A percentile compares a stretch with the other conserved stretches of the same genome.
Evolutionary conservation across 2,797 vertebrate species (phyloP).

Genomic region (Esox lucius): DNA sequence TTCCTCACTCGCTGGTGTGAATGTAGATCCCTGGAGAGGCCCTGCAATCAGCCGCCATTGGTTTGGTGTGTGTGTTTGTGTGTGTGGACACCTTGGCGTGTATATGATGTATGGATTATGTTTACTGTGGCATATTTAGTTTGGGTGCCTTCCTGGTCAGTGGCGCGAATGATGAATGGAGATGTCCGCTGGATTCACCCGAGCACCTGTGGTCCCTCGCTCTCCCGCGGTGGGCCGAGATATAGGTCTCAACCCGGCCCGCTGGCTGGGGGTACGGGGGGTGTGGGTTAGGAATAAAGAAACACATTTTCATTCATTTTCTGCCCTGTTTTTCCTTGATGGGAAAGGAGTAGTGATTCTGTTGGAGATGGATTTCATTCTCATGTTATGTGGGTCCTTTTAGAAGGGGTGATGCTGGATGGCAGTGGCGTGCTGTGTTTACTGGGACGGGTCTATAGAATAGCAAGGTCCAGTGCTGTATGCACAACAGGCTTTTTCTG

Average conservation of each 20-base stretch:
- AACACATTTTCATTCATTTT: background rate
- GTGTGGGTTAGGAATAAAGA: background rate
- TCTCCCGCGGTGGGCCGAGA: constrained; percentile 45
- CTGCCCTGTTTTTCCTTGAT: background rate
- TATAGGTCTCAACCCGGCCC: constrained; percentile 22
- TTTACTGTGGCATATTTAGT: constrained; percentile 84
- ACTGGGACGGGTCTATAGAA: constrained; percentile 26
- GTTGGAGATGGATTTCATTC: background rate
- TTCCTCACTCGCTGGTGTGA: background rate
- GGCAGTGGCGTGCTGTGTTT: background rate
- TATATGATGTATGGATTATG: constrained; percentile 80
- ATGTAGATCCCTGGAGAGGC: background rate
- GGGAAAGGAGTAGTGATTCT: background rate
- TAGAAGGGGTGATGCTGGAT: background rate
- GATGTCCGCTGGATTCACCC: constrained; percentile 73
- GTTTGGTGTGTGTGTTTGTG: constrained; percentile 38
- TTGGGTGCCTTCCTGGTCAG: constrained; percentile 73
- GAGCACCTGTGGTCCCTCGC: constrained; percentile 71
- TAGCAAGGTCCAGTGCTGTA: constrained; percentile 23
- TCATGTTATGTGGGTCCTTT: background rate
- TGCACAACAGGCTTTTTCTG: constrained; percentile 24
- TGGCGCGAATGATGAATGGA: constrained; percentile 82
- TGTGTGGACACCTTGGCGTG: constrained; percentile 59
- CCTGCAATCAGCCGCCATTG: constrained; percentile 43
- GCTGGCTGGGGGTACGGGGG: background rate